A percentile compares a stretch with the other conserved stretches of the same genome.
Evolutionary conservation across 1,140 invertebrate species (phyloP).

Genomic region (Popillia japonica): DNA sequence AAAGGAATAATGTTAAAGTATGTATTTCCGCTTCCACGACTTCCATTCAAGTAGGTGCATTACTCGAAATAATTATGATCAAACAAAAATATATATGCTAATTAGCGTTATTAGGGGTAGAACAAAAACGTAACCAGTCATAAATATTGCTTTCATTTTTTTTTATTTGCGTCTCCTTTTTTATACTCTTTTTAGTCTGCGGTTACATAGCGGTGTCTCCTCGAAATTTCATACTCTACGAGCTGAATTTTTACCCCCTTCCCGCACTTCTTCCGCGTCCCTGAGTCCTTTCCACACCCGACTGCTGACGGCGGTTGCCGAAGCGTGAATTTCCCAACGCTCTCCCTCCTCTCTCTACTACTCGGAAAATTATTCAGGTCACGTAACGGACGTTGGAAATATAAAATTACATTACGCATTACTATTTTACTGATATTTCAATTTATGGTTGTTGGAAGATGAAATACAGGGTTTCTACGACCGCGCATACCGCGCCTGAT

Average conservation of each 20-base stretch:
- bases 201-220: background rate
- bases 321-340: background rate
- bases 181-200: background rate
- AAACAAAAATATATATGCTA: constrained; percentile 3
- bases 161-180: background rate
- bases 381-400: constrained; percentile 23
- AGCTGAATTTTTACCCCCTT: background rate
- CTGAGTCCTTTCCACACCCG: background rate
- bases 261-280: background rate
- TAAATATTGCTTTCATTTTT: background rate
- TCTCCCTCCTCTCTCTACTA: background rate
- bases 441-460: constrained; percentile 24
- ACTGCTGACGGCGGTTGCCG: background rate
- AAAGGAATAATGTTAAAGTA: constrained; percentile 6
- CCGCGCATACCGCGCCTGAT: background rate
- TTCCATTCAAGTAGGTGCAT: background rate
- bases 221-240: background rate
- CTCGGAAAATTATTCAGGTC: constrained; percentile 23
- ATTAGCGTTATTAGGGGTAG: background rate
- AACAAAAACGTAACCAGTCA: background rate
- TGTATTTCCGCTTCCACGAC: background rate
- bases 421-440: constrained; percentile 34
- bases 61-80: background rate
- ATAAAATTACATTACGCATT: constrained; percentile 32
- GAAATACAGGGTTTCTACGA: background rate